Evolutionary conservation across 2,888 invertebrate species (phyloP).

Genomic region (Empis livida): DNA sequence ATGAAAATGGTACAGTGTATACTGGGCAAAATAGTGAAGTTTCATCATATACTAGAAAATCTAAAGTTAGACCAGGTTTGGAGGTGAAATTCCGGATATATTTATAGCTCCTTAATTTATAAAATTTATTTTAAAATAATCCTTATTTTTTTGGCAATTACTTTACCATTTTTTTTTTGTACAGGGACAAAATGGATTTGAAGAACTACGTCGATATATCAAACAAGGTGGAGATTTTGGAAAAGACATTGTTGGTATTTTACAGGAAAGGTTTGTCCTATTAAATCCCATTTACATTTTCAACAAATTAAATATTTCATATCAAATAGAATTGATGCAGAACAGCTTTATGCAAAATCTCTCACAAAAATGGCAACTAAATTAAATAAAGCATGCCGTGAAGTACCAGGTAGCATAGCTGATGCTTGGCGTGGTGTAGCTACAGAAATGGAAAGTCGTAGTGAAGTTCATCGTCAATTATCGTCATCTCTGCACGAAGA

Average conservation of each 20-base stretch:
- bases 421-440: constrained; percentile 88
- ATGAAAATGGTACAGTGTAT: neutral
- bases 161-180: constrained; percentile 4
- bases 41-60: neutral
- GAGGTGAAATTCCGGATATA: too few relatives aligned
- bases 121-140: neutral
- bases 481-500: constrained; percentile 71
- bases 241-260: constrained; percentile 75
- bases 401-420: constrained; percentile 64
- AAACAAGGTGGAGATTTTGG: constrained; percentile 92
- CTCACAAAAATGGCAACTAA: constrained; percentile 77
- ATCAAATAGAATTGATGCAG: constrained; percentile 72
- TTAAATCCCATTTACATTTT: too few relatives aligned
- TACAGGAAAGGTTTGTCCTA: constrained; percentile 71
- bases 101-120: neutral
- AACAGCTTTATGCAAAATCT: constrained; percentile 81
- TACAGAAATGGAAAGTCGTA: constrained; percentile 82
- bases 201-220: constrained; percentile 80
- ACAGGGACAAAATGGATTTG: constrained; percentile 88
- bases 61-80: too few relatives aligned
- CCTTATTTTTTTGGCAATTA: neutral
- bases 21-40: neutral
- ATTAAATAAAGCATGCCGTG: constrained; percentile 68
- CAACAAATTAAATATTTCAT: too few relatives aligned
- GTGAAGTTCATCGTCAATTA: constrained; percentile 78